phyloP scores from a whole-genome alignment of 2,888 invertebrate genomes.

The Cosmia trapezina region DNA sequence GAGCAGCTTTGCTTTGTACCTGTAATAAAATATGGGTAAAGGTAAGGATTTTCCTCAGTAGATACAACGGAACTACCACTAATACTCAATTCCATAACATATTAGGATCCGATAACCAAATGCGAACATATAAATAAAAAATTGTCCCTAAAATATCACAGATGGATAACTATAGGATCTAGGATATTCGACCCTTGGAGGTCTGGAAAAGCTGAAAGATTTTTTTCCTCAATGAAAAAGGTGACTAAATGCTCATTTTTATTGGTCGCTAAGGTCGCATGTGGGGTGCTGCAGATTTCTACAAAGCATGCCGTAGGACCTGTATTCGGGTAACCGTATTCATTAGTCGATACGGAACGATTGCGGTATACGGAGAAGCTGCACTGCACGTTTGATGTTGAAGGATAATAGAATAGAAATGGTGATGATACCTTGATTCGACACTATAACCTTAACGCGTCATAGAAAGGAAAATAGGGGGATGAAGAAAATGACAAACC shows the following conservation, averaged over 20 bases:
- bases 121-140: not conserved
- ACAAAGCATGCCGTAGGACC: not conserved
- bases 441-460: not conserved
- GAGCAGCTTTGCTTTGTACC: not conserved
- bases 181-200: no score
- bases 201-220: not conserved
- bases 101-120: not conserved
- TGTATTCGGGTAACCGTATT: not conserved
- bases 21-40: conserved; percentile 4
- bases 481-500: not conserved
- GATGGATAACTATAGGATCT: not conserved
- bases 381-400: not conserved
- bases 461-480: not conserved
- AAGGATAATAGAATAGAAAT: not conserved
- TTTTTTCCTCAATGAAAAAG: no score
- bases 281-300: not conserved
- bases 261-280: not conserved
- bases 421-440: not conserved
- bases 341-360: not conserved
- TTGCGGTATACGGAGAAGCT: not conserved
- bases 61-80: not conserved
- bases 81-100: not conserved
- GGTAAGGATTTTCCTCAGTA: not conserved
- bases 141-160: not conserved
- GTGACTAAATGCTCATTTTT: not conserved